Evolutionary conservation across 1,140 invertebrate genomes (phyloP).

Genomic region (Apis cerana): DNA sequence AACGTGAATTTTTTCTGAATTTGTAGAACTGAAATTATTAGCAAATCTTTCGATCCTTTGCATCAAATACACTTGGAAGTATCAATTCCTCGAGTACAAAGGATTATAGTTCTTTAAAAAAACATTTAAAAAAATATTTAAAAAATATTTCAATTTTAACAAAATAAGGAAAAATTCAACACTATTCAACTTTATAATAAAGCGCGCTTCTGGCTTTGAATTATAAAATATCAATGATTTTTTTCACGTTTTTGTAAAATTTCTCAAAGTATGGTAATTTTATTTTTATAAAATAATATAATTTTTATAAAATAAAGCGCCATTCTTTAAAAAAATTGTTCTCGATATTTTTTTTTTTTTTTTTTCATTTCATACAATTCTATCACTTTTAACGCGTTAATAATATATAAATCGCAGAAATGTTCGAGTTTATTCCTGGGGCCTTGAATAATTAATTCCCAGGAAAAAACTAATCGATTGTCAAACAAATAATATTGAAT

Average conservation of each 20-base stretch:
- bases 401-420: not conserved
- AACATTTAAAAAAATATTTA: too few relatives aligned
- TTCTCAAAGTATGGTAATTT: not conserved
- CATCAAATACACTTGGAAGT: too few relatives aligned
- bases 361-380: not conserved
- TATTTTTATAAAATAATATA: not conserved
- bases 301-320: not conserved
- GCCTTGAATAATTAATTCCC: slow-evolving; percentile 29
- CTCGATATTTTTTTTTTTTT: not conserved
- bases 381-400: not conserved
- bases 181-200: not conserved
- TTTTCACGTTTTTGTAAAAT: not conserved
- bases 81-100: too few relatives aligned
- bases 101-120: too few relatives aligned
- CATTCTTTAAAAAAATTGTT: not conserved
- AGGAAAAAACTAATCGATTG: slow-evolving; percentile 19
- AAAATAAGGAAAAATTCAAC: too few relatives aligned
- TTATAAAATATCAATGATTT: not conserved
- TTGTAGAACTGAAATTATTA: too few relatives aligned
- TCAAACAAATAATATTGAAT: slow-evolving; percentile 28
- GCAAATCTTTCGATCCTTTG: too few relatives aligned
- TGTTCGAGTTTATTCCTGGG: slow-evolving; percentile 26
- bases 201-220: not conserved
- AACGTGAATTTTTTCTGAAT: too few relatives aligned
- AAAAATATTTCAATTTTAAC: too few relatives aligned